These are phyloP conservation scores for Megastigmus dorsalis DNA, from an alignment of 2,888 invertebrate species.

Conservation along the genomic window DNA sequence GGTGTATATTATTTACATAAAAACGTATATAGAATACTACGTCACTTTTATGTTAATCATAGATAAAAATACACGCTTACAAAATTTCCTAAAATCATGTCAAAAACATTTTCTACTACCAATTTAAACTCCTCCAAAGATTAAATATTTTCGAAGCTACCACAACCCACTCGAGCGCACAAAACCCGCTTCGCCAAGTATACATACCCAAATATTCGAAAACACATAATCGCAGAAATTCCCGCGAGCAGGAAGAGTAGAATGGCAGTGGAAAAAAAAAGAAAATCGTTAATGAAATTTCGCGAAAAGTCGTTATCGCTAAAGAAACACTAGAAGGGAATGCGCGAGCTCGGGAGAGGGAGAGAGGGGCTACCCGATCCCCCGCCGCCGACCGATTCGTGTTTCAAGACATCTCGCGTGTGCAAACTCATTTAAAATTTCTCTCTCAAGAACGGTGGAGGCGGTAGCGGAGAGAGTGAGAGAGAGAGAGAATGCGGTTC, in stretches of 20 bases:
- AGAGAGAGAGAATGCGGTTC: neutral
- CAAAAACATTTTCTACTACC: too few species aligned
- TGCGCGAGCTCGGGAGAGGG: neutral
- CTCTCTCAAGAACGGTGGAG: neutral
- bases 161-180: too few species aligned
- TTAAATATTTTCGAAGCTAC: too few species aligned
- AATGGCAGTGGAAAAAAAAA: neutral
- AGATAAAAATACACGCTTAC: too few species aligned
- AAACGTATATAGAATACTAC: too few species aligned
- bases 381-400: slow-evolving; percentile 35
- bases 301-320: slow-evolving; percentile 16
- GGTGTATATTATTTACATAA: too few species aligned
- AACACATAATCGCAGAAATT: too few species aligned
- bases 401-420: slow-evolving; percentile 34
- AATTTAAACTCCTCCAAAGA: too few species aligned
- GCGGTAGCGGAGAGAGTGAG: neutral
- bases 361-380: slow-evolving; percentile 16
- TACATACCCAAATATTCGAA: neutral
- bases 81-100: too few species aligned
- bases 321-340: slow-evolving; percentile 12
- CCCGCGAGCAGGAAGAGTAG: too few species aligned
- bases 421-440: neutral
- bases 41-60: too few species aligned
- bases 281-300: slow-evolving; percentile 29
- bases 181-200: too few species aligned